A percentile compares a stretch with the other conserved stretches of the same genome.
Conservation (phyloP, 1,140 invertebrate genomes). For the Phortica variegata region DNA sequence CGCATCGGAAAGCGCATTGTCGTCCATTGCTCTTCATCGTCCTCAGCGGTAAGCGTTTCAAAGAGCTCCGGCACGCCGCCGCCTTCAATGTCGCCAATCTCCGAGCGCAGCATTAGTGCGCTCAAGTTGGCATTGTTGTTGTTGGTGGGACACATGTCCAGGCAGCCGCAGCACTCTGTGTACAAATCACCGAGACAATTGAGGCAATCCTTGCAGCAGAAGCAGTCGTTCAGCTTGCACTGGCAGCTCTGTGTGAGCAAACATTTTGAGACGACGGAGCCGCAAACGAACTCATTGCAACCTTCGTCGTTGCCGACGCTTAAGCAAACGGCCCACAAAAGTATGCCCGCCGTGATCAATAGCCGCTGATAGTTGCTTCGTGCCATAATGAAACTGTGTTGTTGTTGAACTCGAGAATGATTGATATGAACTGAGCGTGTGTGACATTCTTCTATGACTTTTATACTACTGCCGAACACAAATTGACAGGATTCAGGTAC, state of each 20-base stretch:
- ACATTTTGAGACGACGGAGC: constrained; percentile 91
- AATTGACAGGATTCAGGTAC: no score
- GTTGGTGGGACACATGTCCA: constrained; percentile 86
- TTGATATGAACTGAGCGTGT: no score
- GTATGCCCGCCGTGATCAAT: no score
- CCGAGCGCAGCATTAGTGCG: constrained; percentile 74
- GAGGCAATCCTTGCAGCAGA: constrained; percentile 90
- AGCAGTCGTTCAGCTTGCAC: constrained; percentile 86
- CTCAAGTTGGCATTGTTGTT: constrained; percentile 70
- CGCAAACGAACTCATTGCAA: constrained; percentile 51
- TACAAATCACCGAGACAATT: constrained; percentile 86
- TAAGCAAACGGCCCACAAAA: no score
- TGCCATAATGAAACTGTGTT: no score
- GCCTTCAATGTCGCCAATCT: constrained; percentile 83
- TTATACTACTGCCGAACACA: no score
- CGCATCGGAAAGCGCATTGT: constrained; percentile 68
- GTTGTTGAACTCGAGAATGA: no score
- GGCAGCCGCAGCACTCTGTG: constrained; percentile 91
- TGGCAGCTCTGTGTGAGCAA: constrained; percentile 93
- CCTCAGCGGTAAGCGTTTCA: constrained; percentile 75
- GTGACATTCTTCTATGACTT: no score
- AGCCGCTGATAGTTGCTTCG: no score
- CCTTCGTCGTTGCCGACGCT: constrained; percentile 28
- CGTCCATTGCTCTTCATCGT: constrained; percentile 72
- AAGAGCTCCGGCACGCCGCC: constrained; percentile 81